A percentile compares a stretch with the other conserved stretches of the same genome.
phyloP scores from a whole-genome alignment of 2,797 vertebrate species.

The Pyrocephalus nanus region DNA sequence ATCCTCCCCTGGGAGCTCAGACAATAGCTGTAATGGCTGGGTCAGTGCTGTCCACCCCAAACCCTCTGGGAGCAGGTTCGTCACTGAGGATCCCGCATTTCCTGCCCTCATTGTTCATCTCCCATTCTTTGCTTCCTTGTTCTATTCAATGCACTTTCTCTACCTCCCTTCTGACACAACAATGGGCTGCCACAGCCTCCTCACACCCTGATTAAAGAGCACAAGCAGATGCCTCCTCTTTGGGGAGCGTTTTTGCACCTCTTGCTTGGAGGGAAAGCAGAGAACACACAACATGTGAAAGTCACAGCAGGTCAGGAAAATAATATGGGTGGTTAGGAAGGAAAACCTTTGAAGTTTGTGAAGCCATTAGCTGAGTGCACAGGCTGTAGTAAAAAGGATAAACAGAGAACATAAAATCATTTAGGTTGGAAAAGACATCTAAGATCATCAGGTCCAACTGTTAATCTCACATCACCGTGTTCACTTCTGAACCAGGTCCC shows the following conservation, averaged over 20 bases:
- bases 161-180: not conserved
- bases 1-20: not conserved
- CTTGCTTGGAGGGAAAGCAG: not conserved
- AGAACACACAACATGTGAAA: not conserved
- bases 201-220: not conserved
- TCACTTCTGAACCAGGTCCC: not conserved
- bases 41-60: not conserved
- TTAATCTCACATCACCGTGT: not conserved
- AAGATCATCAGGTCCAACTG: not conserved
- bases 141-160: not conserved
- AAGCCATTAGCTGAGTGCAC: slow-evolving; percentile 20
- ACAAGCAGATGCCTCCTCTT: not conserved
- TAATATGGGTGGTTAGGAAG: not conserved
- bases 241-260: not conserved
- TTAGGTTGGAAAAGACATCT: not conserved
- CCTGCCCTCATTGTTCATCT: not conserved
- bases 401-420: not conserved
- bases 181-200: not conserved
- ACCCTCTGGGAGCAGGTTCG: not conserved
- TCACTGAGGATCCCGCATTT: not conserved
- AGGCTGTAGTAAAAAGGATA: slow-evolving; percentile 4
- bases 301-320: slow-evolving; percentile 14
- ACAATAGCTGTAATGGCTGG: not conserved
- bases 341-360: slow-evolving; percentile 23
- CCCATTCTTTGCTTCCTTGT: not conserved